Conservation (phyloP, 2,113 vertebrate genomes). For the Enhydra lutris region DNA sequence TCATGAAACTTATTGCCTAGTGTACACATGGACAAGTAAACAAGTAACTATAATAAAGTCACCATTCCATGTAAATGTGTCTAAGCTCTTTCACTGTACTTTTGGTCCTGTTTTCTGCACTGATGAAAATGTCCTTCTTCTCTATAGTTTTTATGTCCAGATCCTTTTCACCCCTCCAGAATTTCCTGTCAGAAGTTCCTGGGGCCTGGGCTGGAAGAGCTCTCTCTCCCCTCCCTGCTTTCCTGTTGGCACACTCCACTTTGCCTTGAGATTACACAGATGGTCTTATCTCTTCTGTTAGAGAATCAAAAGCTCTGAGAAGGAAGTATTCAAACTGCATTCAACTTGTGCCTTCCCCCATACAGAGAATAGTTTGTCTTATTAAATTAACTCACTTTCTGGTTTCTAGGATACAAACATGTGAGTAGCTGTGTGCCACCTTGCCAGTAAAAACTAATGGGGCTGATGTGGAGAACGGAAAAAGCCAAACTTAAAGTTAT, state of each 20-base stretch:
- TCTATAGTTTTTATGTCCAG: neutral
- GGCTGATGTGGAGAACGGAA: neutral
- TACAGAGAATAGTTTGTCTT: neutral
- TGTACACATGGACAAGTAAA: neutral
- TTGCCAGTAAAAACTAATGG: neutral
- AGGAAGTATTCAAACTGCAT: neutral
- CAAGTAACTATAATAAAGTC: neutral
- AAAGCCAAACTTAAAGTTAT: neutral
- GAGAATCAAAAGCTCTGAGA: neutral
- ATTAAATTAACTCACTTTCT: neutral
- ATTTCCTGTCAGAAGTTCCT: neutral
- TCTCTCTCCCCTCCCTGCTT: neutral
- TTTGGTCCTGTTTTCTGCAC: neutral
- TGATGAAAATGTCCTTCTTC: neutral
- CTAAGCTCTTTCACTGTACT: neutral
- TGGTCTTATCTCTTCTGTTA: neutral
- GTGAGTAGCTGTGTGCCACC: neutral
- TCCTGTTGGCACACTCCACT: neutral
- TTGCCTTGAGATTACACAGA: neutral
- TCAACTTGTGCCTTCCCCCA: neutral
- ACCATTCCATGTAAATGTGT: neutral
- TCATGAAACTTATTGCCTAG: neutral
- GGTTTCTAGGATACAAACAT: neutral
- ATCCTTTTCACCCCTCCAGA: neutral
- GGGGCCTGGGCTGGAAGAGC: neutral